These are phyloP conservation scores for Drosophila pseudotalamancana DNA, from an alignment of 2,888 invertebrate species.

Conservation along the genomic window DNA sequence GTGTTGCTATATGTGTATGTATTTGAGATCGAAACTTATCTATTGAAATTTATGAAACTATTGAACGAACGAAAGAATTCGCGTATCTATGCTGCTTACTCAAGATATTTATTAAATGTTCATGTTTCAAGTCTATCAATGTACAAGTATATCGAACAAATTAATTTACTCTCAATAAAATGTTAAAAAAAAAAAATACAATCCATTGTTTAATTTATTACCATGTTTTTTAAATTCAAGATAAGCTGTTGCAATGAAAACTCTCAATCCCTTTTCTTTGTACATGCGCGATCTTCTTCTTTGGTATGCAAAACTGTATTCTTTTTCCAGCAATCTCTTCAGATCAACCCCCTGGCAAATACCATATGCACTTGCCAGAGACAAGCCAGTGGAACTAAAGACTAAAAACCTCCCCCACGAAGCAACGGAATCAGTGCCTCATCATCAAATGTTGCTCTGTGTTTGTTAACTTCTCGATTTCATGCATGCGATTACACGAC, in stretches of 20 bases:
- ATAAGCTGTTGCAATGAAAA: no score
- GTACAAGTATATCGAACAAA: conserved; percentile 53
- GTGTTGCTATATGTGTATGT: conserved; percentile 72
- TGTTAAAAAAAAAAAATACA: conserved; percentile 35
- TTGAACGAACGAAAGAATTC: conserved; percentile 32
- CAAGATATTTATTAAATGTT: conserved; percentile 63
- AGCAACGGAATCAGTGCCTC: conserved; percentile 44
- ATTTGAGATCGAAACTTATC: conserved; percentile 30
- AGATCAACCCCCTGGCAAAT: conserved; percentile 11
- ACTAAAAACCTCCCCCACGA: conserved; percentile 66
- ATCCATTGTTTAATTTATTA: not conserved
- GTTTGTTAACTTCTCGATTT: conserved; percentile 70
- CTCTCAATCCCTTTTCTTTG: not conserved
- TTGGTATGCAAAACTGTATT: conserved; percentile 22
- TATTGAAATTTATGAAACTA: conserved; percentile 30
- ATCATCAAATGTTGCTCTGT: conserved; percentile 40
- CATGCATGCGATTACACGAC: conserved; percentile 63
- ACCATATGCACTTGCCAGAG: conserved; percentile 29
- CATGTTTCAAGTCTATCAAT: conserved; percentile 57
- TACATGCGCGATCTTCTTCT: not conserved
- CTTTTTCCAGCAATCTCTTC: not conserved
- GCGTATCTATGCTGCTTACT: conserved; percentile 41
- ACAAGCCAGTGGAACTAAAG: no score
- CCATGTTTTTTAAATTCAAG: not conserved
- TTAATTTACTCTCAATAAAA: conserved; percentile 66